Base-by-base conservation (phyloP, 2,113 vertebrate species). In the Brachyhypopomus occidentalis region DNA sequence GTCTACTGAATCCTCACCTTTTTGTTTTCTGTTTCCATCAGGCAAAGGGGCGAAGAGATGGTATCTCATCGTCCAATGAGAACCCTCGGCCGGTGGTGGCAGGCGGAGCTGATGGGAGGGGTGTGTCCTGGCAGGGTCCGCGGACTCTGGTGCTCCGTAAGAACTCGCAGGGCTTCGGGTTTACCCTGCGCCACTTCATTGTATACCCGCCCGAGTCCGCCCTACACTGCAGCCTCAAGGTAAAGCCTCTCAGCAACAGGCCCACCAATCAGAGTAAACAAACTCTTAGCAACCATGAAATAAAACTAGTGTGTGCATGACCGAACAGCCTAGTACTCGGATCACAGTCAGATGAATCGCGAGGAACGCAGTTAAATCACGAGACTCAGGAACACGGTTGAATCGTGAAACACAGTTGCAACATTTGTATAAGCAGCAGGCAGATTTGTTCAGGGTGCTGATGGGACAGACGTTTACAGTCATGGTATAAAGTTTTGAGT, bases 131-230 rank as follows among this genome's bases (percentile, higher is more conserved):
- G 95, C 93, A 93, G 85, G 95, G 96, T 5, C 96, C 95, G 2
- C 93, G 89, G 87, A 96, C 96, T 0, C 90, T 99, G 92, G 88
- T 95, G 84, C 95, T 99, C 82, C 95, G 80, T 72, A 98, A 99
- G 88, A 97, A 93, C 88, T 89, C 90, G 2, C 96, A 96, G 92
- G 97, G 97, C 0, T 99, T 98, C 0, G 98, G 97, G 63, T 99
- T 99, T 92, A 99, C 97, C 4, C 89, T 98, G 4, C 96, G 98
- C 5, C 98, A 99, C 89, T 99, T 99, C 93, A 99, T 99, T 14
- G 97, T 99, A 70, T 99, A 99, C 92, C 98, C 98, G 0, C 98
- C 98, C 0, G 97, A 98, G 88, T 98, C 98, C 0, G 93, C 95
- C 0, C 90, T 98, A 87, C 96, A 95, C 89, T 90, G 91, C 83